Evolutionary conservation across 2,888 invertebrate genomes (phyloP), one percentile per base, ranked within the genome.

Genomic region (Fissipunctia ypsillon): DNA sequence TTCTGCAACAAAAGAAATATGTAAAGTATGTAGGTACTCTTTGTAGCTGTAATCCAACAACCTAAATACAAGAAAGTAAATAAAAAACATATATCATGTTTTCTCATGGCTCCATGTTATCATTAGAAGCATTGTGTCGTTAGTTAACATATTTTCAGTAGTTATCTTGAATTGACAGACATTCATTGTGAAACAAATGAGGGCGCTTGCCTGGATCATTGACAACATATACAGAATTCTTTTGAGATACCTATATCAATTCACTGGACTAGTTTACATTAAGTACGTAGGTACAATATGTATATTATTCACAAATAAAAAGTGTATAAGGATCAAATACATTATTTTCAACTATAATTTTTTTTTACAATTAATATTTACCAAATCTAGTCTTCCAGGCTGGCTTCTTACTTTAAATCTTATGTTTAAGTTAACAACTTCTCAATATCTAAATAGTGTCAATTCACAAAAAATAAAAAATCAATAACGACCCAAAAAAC

Each of bases 201-300:
- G 64, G 60, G 25, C 56, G 54, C 10, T 65, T 57, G 82, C 70
- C 67, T 79, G 28, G 45, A 45, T 60, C 56, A 69, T 41, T 50
- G 54, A 73, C 31, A 9, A 61, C 43, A 41, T 48, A 16, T 56
- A 73, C 19, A 48, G 60, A 71, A 65, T 22, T 45, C 28, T 76
- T 43, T 52, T 41, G 16, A 69, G 66, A 63, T 56, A 60, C 43
- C 54, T 60, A 80, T 68, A 81, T 77, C 64, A 71, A 64, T 68
- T 28, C 50, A 60, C 38, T 66, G 43, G 35, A 75, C 81, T 50
- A 61, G 14, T 45, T 31, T 50, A 50, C 35, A 45, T 45, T 16
- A 45, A 28, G 3, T 73, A 56, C 38, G 5, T 38, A 38, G 38
- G 9, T 38, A n/a, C n/a, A n/a, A n/a, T n/a, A n/a, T n/a, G n/a